A percentile compares a stretch with the other conserved stretches of the same genome.
Conservation (phyloP, 2,888 invertebrate species). For the Caenorhabditis sp. region DNA sequence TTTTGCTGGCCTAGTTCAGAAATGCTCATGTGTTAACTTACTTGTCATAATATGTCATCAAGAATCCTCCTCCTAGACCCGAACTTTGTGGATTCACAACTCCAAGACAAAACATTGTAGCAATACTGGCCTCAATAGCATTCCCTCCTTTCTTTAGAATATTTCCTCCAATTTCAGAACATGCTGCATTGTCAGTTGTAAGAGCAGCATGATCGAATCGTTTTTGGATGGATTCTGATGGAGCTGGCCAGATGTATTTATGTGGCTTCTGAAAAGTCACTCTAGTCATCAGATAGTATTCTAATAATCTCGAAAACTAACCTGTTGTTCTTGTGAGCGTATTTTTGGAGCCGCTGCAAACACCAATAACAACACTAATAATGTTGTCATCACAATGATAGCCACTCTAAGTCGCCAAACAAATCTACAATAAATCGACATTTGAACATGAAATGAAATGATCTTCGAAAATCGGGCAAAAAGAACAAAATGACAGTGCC, state of each 20-base stretch:
- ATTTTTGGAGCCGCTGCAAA: slow-evolving; percentile 7
- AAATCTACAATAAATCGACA: slow-evolving; percentile 21
- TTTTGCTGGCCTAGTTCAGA: not conserved
- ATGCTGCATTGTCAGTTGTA: slow-evolving; percentile 70
- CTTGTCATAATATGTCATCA: slow-evolving; percentile 82
- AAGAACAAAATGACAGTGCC: not conserved
- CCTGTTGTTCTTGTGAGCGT: not conserved
- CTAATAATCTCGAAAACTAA: too few species aligned
- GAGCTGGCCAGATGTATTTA: slow-evolving; percentile 58
- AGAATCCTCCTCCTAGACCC: slow-evolving; percentile 89
- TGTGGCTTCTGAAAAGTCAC: slow-evolving; percentile 3
- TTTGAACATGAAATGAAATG: not conserved
- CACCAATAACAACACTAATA: slow-evolving; percentile 17
- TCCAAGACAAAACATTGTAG: slow-evolving; percentile 86
- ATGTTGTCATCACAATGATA: slow-evolving; percentile 12
- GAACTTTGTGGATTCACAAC: slow-evolving; percentile 84
- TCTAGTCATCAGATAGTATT: too few species aligned
- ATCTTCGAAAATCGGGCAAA: not conserved
- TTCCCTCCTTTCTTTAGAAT: slow-evolving; percentile 78
- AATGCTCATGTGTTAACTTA: too few species aligned
- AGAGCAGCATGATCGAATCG: slow-evolving; percentile 63
- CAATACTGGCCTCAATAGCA: slow-evolving; percentile 87
- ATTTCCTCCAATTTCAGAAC: slow-evolving; percentile 59
- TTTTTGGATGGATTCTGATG: slow-evolving; percentile 58
- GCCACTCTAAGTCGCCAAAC: slow-evolving; percentile 19